Conservation (phyloP, 2,113 vertebrate species). For the Heptranchias perlo region DNA sequence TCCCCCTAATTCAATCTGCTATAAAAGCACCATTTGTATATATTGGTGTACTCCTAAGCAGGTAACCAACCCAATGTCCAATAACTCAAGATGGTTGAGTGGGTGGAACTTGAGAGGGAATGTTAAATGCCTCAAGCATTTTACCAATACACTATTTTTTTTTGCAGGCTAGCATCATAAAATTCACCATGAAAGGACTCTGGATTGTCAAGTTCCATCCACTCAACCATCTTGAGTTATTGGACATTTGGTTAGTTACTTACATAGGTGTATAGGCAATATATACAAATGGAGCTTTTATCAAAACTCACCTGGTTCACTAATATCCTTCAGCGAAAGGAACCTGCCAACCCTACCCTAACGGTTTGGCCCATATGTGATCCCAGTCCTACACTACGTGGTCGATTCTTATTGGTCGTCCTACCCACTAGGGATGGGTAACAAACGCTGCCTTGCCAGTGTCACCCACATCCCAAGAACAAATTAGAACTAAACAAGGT, state of each 20-base stretch:
- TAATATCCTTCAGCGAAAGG: not conserved
- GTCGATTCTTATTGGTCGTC: too few species aligned
- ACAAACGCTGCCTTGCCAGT: not conserved
- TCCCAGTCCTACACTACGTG: not conserved
- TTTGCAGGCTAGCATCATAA: not conserved
- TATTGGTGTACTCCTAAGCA: not conserved
- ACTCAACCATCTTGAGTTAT: not conserved
- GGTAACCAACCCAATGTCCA: not conserved
- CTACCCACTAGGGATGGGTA: not conserved
- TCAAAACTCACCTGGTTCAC: not conserved
- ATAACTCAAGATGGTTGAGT: not conserved
- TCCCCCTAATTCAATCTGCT: not conserved
- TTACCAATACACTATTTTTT: too few species aligned
- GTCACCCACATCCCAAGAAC: not conserved
- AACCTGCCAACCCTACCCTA: not conserved
- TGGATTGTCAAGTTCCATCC: not conserved
- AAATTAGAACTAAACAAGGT: not conserved
- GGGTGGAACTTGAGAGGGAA: not conserved
- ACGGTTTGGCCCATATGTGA: not conserved
- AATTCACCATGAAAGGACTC: not conserved
- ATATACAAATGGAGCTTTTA: not conserved
- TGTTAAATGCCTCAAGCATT: not conserved
- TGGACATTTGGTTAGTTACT: not conserved
- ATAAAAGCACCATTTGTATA: too few species aligned
- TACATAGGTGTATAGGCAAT: not conserved